A percentile compares a stretch with the other conserved stretches of the same genome.
These are phyloP conservation scores for Heloderma charlesbogerti DNA, from an alignment of 2,113 vertebrate genomes.

Conservation along the genomic window DNA sequence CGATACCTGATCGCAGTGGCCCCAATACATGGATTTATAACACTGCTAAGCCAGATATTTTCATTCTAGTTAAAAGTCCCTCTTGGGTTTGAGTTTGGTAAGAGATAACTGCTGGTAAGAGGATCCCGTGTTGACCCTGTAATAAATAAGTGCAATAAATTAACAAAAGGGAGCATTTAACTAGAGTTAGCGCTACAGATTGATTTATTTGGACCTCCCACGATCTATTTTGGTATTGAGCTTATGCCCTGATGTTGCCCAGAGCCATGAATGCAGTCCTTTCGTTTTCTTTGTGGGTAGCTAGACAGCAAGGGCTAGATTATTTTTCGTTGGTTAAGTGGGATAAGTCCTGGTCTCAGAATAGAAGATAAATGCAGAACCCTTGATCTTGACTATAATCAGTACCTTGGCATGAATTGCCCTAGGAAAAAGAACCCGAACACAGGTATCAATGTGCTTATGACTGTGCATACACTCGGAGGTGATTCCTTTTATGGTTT, in stretches of 20 bases:
- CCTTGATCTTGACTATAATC: conserved; percentile 6
- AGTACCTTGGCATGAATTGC: conserved; percentile 4
- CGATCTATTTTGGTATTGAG: not conserved
- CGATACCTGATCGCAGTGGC: not conserved
- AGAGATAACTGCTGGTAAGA: not conserved
- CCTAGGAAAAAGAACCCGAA: not conserved
- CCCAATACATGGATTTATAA: not conserved
- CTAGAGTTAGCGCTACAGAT: not conserved
- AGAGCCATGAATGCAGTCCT: not conserved
- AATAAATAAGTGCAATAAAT: not conserved
- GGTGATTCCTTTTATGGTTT: conserved; percentile 55
- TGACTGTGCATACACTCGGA: not conserved
- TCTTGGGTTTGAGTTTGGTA: not conserved
- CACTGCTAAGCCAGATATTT: not conserved
- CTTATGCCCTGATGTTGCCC: not conserved
- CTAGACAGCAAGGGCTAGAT: not conserved
- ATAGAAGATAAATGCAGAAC: not conserved
- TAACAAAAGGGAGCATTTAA: not conserved
- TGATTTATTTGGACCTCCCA: not conserved
- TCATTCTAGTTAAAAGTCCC: not conserved
- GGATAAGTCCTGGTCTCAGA: not conserved
- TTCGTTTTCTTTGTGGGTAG: not conserved
- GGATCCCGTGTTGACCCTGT: not conserved
- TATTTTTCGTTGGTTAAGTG: not conserved
- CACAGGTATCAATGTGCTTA: not conserved